Conservation (phyloP, 2,113 vertebrate species). For the Lates calcarifer region DNA sequence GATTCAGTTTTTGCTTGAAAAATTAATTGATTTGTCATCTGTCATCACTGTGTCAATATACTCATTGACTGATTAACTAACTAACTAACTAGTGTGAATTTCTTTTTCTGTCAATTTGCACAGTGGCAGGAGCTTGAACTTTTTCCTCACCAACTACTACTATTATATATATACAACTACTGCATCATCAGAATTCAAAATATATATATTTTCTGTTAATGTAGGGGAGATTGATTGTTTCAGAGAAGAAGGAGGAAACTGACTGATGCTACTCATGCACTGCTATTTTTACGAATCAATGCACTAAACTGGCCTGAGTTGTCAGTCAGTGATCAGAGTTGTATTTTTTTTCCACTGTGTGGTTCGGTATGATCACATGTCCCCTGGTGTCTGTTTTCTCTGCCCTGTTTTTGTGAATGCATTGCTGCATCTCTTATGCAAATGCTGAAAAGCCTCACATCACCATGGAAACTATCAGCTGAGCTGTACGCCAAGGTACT, state of each 20-base stretch:
- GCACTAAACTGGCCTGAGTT: neutral
- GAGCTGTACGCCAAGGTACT: conserved; percentile 29
- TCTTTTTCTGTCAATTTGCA: neutral
- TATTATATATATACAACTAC: too few relatives aligned
- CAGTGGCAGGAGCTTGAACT: neutral
- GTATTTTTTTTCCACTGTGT: conserved; percentile 7
- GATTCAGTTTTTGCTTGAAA: too few relatives aligned
- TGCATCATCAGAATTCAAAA: neutral
- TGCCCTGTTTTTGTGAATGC: conserved; percentile 63
- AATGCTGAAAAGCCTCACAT: conserved; percentile 62
- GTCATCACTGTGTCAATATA: too few relatives aligned
- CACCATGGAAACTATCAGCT: conserved; percentile 76
- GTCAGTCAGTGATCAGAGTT: neutral
- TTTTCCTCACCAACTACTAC: neutral
- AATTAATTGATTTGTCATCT: too few relatives aligned
- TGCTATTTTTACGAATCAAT: neutral
- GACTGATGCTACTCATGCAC: neutral
- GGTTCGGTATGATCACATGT: conserved; percentile 25
- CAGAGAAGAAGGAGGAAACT: neutral
- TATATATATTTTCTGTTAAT: neutral
- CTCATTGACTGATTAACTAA: neutral
- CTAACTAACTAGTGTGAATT: neutral
- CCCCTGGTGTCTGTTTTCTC: conserved; percentile 15
- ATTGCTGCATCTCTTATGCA: conserved; percentile 64
- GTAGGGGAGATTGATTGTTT: neutral